Base-by-base conservation (phyloP, 2,797 vertebrate genomes). In the Cottoperca gobio region DNA sequence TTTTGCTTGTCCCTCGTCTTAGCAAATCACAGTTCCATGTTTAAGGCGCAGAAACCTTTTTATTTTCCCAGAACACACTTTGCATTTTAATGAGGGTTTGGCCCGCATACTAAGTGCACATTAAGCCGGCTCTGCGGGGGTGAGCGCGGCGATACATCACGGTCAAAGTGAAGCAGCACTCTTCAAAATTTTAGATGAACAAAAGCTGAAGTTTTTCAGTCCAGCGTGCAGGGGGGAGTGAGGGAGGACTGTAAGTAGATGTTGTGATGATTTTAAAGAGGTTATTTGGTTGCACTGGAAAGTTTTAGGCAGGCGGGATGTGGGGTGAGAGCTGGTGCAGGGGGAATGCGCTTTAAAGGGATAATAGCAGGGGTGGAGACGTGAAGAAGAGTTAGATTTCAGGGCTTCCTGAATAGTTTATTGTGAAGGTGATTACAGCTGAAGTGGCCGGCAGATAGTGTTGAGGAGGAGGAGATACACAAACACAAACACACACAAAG, bases 31-130 rank as follows among this genome's bases (percentile, higher is more conserved):
- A 84, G 89, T 86, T 88, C 78, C 85, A 60, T 89, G 91, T 94
- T 93, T 90, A 90, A 58, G 53, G 69, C 33, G 39, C 61, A 76
- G 73, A 72, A 76, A 73, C 46, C 53, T 13, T 26, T 65, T 73
- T 69, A 67, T 57, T 64, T 54, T 54, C 84, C 89, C 89, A 86
- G 73, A 89, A 86, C 86, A 86, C 91, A 84, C 89, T 87, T 85
- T 90, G 90, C 90, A 92, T 94, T 92, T 92, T 92, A 92, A 94
- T 89, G 84, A 90, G 70, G 78, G 78, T 79, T 88, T 61, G 70
- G 80, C 82, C 88, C 86, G 90, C 88, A 93, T 91, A 88, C 90
- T 91, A 91, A 92, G 91, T 90, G 91, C 93, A 89, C 85, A 89
- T 93, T 92, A 87, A 84, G 86, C 80, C 19, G 17, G 45, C 79